Conservation (phyloP, 2,797 vertebrate genomes). For the Fratercula arctica region DNA sequence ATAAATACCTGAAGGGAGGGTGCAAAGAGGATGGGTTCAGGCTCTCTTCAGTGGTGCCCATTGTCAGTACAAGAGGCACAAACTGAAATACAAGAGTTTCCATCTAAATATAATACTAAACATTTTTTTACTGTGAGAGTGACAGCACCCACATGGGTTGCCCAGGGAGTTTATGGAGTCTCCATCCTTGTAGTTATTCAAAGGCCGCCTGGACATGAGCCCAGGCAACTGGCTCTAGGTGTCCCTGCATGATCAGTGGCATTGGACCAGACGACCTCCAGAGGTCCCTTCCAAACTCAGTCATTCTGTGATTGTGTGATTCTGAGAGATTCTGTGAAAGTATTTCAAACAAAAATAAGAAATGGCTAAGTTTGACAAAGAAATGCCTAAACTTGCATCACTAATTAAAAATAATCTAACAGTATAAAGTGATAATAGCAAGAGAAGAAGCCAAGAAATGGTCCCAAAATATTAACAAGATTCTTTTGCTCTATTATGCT, state of each 20-base stretch:
- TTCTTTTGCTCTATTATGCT: not conserved
- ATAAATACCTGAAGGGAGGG: not conserved
- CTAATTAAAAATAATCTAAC: not conserved
- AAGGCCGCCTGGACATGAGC: not conserved
- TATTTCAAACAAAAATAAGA: not conserved
- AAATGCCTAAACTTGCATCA: not conserved
- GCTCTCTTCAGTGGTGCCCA: not conserved
- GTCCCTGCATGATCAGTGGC: not conserved
- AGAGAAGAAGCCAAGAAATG: accelerated
- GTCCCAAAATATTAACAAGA: not conserved
- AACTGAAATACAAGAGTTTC: not conserved
- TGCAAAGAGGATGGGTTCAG: not conserved
- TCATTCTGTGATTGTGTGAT: not conserved
- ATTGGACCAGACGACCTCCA: not conserved
- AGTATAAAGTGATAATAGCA: not conserved
- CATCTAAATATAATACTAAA: not conserved
- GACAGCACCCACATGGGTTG: not conserved
- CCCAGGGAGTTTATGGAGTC: not conserved
- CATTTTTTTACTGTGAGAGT: not conserved
- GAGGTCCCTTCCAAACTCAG: not conserved
- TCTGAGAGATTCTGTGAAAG: not conserved
- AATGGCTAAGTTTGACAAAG: not conserved
- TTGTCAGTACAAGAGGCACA: not conserved
- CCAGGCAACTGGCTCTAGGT: not conserved
- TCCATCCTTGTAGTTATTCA: not conserved